phyloP scores from a whole-genome alignment of 2,113 vertebrate species.

The Indri indri region DNA sequence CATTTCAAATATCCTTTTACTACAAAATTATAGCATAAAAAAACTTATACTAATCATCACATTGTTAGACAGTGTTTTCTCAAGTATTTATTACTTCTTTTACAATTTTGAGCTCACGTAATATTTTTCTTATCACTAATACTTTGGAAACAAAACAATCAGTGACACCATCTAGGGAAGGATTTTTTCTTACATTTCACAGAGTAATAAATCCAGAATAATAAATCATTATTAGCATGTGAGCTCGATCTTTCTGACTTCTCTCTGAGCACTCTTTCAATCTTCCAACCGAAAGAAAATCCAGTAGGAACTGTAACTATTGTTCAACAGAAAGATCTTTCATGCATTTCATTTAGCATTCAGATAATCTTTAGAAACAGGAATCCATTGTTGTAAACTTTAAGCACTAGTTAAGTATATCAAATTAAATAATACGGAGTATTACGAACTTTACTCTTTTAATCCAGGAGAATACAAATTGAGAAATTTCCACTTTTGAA shows the following conservation, averaged over 20 bases:
- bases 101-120: conserved; percentile 13
- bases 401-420: conserved; percentile 38
- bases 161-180: conserved; percentile 47
- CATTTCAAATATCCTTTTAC: not conserved
- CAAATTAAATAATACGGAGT: not conserved
- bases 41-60: not conserved
- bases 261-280: not conserved
- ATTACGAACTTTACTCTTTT: not conserved
- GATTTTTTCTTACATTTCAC: conserved; percentile 31
- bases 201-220: conserved; percentile 58
- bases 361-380: conserved; percentile 64
- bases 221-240: conserved; percentile 30
- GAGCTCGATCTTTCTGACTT: conserved; percentile 52
- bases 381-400: conserved; percentile 51
- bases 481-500: not conserved
- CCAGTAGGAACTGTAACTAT: conserved; percentile 53
- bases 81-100: not conserved
- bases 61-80: not conserved
- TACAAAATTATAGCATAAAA: not conserved
- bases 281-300: conserved; percentile 36
- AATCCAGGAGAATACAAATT: not conserved
- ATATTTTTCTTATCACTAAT: conserved; percentile 59
- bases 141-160: conserved; percentile 60
- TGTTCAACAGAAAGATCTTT: conserved; percentile 54
- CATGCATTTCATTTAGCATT: conserved; percentile 43